Evolutionary conservation across 2,797 vertebrate species (phyloP).

Genomic region (Myiotriccus ornatus): DNA sequence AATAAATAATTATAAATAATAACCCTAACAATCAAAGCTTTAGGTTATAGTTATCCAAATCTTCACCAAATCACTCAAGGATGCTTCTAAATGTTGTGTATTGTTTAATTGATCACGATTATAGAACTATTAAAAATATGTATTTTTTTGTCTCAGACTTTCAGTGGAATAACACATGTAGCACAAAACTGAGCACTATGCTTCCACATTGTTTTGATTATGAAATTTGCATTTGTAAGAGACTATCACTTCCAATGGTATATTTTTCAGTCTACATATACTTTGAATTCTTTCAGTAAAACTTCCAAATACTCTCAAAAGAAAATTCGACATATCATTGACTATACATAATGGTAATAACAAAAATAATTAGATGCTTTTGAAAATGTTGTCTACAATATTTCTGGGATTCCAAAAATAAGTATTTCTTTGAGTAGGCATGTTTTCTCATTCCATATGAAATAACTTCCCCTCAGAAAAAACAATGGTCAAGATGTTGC

Average conservation of each 20-base stretch:
- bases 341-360: not conserved
- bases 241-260: not conserved
- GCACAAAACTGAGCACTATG: not conserved
- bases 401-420: not conserved
- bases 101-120: not conserved
- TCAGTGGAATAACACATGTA: not conserved
- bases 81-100: not conserved
- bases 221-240: not conserved
- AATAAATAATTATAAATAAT: not conserved
- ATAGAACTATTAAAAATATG: not conserved
- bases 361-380: not conserved
- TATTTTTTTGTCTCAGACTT: not conserved
- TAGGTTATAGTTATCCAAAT: not conserved
- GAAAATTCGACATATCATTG: not conserved
- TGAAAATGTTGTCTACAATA: not conserved
- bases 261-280: not conserved
- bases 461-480: not conserved
- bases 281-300: not conserved
- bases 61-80: not conserved
- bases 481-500: fast-evolving
- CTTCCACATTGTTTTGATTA: not conserved
- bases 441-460: not conserved
- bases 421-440: not conserved
- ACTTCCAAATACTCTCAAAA: not conserved
- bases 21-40: not conserved